phyloP scores from a whole-genome alignment of 1,140 invertebrate species.

The Bombus haemorrhoidalis region DNA sequence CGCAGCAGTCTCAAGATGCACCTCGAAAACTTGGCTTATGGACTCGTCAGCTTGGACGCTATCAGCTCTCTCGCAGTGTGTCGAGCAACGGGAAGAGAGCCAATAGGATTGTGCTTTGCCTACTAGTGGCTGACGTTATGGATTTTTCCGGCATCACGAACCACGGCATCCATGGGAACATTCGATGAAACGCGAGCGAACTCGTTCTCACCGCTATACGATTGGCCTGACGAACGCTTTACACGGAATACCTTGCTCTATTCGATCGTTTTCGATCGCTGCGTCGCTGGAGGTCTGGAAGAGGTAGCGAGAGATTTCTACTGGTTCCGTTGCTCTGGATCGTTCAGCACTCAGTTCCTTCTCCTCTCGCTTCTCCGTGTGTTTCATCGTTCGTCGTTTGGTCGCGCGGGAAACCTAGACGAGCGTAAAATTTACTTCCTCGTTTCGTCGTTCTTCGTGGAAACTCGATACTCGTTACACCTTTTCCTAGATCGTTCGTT shows the following conservation, averaged over 20 bases:
- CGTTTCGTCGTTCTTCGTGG: constrained; percentile 1
- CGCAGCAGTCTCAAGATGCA: constrained; percentile 6
- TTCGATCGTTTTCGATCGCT: constrained; percentile 21
- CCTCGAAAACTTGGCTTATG: constrained; percentile 59
- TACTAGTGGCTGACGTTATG: constrained; percentile 76
- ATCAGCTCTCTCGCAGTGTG: constrained; percentile 34
- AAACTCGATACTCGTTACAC: not conserved
- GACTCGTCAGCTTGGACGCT: constrained; percentile 6
- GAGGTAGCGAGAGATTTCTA: not conserved
- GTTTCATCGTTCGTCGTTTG: not conserved
- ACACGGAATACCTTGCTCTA: constrained; percentile 40
- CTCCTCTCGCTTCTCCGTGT: not conserved
- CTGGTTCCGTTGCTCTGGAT: constrained; percentile 14
- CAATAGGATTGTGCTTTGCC: constrained; percentile 76
- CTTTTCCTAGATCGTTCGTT: not conserved
- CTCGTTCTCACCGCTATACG: constrained; percentile 57
- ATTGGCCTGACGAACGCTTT: constrained; percentile 34
- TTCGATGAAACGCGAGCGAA: constrained; percentile 65
- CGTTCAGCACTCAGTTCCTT: not conserved
- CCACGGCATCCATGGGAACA: constrained; percentile 74
- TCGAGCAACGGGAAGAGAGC: constrained; percentile 65
- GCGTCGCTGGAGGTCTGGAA: not conserved
- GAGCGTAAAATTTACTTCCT: constrained; percentile 14
- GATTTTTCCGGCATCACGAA: constrained; percentile 69
- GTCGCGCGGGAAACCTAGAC: not conserved